A percentile compares a stretch with the other conserved stretches of the same genome.
phyloP scores from a whole-genome alignment of 2,113 vertebrate genomes.

The Mesitornis unicolor region DNA sequence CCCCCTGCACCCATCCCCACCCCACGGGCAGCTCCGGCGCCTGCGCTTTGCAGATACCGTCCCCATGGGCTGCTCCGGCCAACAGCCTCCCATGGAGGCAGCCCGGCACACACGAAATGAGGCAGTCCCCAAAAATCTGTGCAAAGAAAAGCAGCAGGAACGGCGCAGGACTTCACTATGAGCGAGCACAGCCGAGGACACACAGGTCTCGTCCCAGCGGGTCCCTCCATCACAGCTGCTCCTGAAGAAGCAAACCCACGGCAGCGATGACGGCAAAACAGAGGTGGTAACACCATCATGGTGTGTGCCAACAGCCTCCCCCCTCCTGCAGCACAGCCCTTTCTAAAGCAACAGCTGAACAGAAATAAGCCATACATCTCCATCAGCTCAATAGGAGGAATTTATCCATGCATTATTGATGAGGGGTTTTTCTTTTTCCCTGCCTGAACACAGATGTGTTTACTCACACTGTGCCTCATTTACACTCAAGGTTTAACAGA shows the following conservation, averaged over 20 bases:
- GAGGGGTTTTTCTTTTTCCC: neutral
- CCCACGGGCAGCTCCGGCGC: neutral
- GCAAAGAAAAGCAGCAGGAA: neutral
- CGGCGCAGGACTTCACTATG: fast-evolving
- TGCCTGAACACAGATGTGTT: constrained; percentile 74
- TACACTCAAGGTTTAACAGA: constrained; percentile 64
- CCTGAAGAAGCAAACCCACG: neutral
- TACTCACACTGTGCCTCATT: constrained; percentile 74
- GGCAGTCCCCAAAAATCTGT: neutral
- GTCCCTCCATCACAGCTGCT: neutral
- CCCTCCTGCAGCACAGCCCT: neutral
- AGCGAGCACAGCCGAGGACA: neutral
- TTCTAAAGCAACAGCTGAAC: neutral
- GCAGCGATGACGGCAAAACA: neutral
- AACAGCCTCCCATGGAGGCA: neutral
- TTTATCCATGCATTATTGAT: constrained; percentile 38
- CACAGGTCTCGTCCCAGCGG: fast-evolving
- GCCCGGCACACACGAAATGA: fast-evolving
- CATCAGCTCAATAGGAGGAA: neutral
- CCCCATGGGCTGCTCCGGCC: neutral
- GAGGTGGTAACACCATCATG: neutral
- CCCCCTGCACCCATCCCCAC: neutral
- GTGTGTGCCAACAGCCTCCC: neutral
- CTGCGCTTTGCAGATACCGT: neutral
- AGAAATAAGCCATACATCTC: neutral